These are phyloP conservation scores for Botia almorhae DNA, from an alignment of 2,797 vertebrate species.

Conservation along the genomic window DNA sequence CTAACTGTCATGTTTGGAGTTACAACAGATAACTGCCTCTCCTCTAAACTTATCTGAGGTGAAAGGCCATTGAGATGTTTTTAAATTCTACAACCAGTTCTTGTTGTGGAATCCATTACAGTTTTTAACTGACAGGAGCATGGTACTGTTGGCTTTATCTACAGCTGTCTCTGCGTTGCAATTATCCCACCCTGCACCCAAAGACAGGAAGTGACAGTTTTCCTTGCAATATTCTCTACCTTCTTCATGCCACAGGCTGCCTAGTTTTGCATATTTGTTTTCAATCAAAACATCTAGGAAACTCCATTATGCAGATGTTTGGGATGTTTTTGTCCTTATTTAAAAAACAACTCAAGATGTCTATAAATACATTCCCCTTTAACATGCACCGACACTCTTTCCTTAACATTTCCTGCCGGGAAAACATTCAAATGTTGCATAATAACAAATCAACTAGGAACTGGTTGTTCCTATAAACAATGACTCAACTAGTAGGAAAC, in stretches of 20 bases:
- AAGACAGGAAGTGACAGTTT: slow-evolving; percentile 57
- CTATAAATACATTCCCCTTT: slow-evolving; percentile 38
- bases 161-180: slow-evolving; percentile 19
- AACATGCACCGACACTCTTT: not conserved
- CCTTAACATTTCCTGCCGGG: slow-evolving; percentile 10
- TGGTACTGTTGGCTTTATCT: slow-evolving; percentile 20
- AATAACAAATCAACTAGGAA: not conserved
- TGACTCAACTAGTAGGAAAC: not conserved
- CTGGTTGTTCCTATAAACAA: not conserved
- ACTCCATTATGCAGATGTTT: slow-evolving; percentile 48
- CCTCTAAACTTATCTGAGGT: slow-evolving; percentile 15
- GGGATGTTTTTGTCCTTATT: slow-evolving; percentile 21
- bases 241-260: slow-evolving; percentile 36
- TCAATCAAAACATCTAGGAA: slow-evolving; percentile 37
- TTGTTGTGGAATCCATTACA: slow-evolving; percentile 26
- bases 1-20: slow-evolving; percentile 36
- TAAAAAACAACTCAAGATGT: slow-evolving; percentile 18
- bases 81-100: slow-evolving; percentile 6
- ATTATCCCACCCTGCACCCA: slow-evolving; percentile 42
- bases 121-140: not conserved
- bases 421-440: slow-evolving; percentile 8
- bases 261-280: slow-evolving; percentile 56
- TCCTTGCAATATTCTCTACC: slow-evolving; percentile 49
- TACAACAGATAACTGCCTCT: slow-evolving; percentile 30
- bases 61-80: slow-evolving; percentile 22